phyloP scores from a whole-genome alignment of 2,888 invertebrate genomes.

The Cantharis rufa region DNA sequence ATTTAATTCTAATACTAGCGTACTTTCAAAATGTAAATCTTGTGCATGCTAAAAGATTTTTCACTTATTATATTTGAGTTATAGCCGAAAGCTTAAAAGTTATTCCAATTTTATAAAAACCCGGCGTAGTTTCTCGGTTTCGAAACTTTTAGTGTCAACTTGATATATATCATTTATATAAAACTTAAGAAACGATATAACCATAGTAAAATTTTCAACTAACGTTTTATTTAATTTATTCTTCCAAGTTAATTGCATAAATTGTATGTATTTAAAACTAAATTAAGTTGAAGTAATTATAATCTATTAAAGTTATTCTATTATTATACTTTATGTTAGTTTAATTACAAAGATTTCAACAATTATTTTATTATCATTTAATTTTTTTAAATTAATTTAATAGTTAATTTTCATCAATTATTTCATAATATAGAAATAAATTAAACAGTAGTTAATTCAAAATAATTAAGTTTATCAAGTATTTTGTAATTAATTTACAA shows the following conservation, averaged over 20 bases:
- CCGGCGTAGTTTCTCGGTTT: slow-evolving; percentile 4
- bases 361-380: too few species aligned
- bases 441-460: too few species aligned
- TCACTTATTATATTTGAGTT: slow-evolving; percentile 19
- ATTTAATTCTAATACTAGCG: slow-evolving; percentile 8
- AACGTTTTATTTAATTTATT: neutral
- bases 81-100: slow-evolving; percentile 12
- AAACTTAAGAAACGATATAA: neutral
- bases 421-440: too few species aligned
- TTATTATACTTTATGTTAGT: neutral
- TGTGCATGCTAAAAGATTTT: slow-evolving; percentile 11
- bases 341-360: too few species aligned
- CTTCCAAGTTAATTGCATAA: neutral
- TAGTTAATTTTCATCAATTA: too few species aligned
- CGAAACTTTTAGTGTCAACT: slow-evolving; percentile 4
- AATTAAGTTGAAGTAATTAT: neutral
- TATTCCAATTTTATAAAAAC: slow-evolving; percentile 16
- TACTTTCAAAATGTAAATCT: slow-evolving; percentile 15
- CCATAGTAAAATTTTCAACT: neutral
- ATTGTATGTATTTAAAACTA: neutral
- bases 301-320: neutral
- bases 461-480: too few species aligned
- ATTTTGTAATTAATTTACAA: too few species aligned
- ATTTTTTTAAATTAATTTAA: too few species aligned
- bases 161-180: slow-evolving; percentile 3